These are phyloP conservation scores for Anthopleura sola DNA, from an alignment of 64 coral and sea anemone genomes.

Conservation along the genomic window DNA sequence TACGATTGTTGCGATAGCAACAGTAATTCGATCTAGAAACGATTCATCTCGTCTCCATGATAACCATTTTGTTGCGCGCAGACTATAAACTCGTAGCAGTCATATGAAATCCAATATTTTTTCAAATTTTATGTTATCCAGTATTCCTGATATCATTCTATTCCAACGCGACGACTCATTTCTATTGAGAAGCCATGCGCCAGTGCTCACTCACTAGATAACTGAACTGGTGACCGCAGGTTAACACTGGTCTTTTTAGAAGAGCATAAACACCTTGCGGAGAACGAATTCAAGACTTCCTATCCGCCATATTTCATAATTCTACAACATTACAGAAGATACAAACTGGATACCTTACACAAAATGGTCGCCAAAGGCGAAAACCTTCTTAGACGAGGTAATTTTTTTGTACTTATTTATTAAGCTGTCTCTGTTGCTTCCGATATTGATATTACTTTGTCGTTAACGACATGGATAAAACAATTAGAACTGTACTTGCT, in stretches of 20 bases:
- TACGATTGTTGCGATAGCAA: neutral
- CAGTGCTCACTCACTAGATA: neutral
- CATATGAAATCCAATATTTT: neutral
- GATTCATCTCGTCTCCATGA: neutral
- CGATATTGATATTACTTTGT: neutral
- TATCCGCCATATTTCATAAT: neutral
- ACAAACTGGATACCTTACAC: slow-evolving; percentile 2
- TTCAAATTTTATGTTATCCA: neutral
- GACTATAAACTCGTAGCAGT: neutral
- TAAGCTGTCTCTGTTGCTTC: neutral
- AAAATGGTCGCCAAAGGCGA: neutral
- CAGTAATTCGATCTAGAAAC: too few relatives aligned
- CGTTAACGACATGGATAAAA: too few relatives aligned
- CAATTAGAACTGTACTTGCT: too few relatives aligned
- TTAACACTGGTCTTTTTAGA: neutral
- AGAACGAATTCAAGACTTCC: too few relatives aligned
- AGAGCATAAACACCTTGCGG: neutral
- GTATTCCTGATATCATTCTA: neutral
- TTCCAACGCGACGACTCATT: too few relatives aligned
- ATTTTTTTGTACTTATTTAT: neutral
- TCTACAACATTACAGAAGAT: neutral
- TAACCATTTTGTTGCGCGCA: neutral
- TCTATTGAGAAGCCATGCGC: neutral
- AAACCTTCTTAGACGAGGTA: neutral
- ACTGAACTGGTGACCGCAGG: neutral